A percentile compares a stretch with the other conserved stretches of the same genome.
phyloP scores from a whole-genome alignment of 2,797 vertebrate species.

The Scomberomorus guttatus region DNA sequence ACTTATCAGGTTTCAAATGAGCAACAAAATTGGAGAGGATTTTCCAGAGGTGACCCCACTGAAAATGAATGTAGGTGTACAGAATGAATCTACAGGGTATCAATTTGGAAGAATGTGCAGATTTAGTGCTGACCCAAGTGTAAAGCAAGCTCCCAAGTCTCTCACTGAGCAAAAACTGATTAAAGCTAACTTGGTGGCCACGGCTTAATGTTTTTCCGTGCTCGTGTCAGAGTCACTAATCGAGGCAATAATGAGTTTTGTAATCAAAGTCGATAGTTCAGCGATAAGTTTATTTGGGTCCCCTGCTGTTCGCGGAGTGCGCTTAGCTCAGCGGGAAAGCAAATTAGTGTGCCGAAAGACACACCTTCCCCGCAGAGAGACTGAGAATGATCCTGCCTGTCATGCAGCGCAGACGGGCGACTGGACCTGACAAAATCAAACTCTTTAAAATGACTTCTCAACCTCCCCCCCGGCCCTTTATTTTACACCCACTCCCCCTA shows the following conservation, averaged over 20 bases:
- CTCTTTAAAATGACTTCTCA: slow-evolving; percentile 58
- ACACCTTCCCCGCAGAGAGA: slow-evolving; percentile 15
- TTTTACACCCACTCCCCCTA: slow-evolving; percentile 23
- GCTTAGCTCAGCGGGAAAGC: slow-evolving; percentile 5
- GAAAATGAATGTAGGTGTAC: neutral
- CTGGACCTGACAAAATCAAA: slow-evolving; percentile 28
- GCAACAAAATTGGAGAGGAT: neutral
- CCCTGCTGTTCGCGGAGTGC: slow-evolving; percentile 29
- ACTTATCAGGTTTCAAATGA: slow-evolving; percentile 27
- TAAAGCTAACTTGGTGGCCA: neutral
- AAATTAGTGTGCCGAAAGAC: slow-evolving; percentile 29
- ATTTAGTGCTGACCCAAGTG: slow-evolving; percentile 9
- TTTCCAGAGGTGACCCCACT: neutral
- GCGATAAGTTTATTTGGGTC: slow-evolving; percentile 6
- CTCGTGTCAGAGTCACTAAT: slow-evolving; percentile 12
- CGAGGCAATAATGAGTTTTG: slow-evolving; percentile 8
- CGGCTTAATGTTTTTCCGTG: slow-evolving; percentile 11
- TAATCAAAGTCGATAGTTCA: slow-evolving; percentile 33
- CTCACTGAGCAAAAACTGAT: slow-evolving; percentile 14
- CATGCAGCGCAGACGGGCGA: neutral
- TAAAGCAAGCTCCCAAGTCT: neutral
- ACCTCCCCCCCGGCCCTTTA: slow-evolving; percentile 16
- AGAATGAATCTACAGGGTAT: slow-evolving; percentile 1
- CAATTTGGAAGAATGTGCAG: slow-evolving; percentile 8
- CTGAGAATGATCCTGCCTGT: neutral